Evolutionary conservation across 2,797 vertebrate species (phyloP), one percentile per base, ranked within the genome.

Genomic region (Pipistrellus kuhlii): DNA sequence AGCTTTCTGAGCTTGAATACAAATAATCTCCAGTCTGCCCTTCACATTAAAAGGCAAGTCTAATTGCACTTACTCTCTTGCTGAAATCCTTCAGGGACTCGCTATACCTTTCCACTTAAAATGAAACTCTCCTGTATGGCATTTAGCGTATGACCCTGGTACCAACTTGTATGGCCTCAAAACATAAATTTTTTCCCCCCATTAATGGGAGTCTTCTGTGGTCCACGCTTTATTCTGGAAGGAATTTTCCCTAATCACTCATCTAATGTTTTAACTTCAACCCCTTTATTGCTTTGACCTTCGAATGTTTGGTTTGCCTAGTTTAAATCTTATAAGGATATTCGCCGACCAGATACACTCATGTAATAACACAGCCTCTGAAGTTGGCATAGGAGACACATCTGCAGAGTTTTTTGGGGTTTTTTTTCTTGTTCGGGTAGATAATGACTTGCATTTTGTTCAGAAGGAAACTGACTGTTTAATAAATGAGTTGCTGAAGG

Each of bases 401-500:
- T 97, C 92, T 97, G 94, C 93, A 92, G 90, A 96, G 8, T 9
- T 44, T 44, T 44, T 44, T 97, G 46, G 87, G 38, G 6, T 44
- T 97, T 51, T 88, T 53, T 88, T 97, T 94, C 96, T 97, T 95
- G 32, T 96, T 93, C 97, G 62, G 78, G 71, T 96, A 97, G 95
- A 95, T 98, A 98, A 98, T 98, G 97, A 97, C 90, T 98, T 94
- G 96, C 93, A 87, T 97, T 96, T 98, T 85, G 87, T 98, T 97
- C 95, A 5, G 96, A 97, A 97, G 96, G 96, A 98, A 98, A 94
- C 98, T 98, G 98, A 98, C 98, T 98, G 95, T 98, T 98, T 98
- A 98, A 98, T 96, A 98, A 98, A 98, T 98, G 98, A 98, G 97
- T 98, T 97, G 98, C 98, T 98, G 86, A 98, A 97, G 98, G 98